Evolutionary conservation across 1,140 invertebrate species (phyloP).

Genomic region (Eulimnadia texana): DNA sequence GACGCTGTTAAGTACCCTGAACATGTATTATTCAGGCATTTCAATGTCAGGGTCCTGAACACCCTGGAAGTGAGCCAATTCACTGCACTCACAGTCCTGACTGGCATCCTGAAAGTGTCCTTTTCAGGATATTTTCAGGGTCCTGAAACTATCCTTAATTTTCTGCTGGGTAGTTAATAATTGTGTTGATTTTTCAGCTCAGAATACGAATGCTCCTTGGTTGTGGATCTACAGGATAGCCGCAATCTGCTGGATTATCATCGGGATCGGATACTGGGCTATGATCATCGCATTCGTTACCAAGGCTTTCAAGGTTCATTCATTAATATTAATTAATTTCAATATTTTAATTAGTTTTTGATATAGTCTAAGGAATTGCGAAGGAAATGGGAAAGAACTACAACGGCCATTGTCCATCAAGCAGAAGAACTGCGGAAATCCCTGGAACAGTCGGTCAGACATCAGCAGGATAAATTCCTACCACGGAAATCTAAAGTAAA

Average conservation of each 20-base stretch:
- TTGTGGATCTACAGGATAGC: conserved; percentile 26
- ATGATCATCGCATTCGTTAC: conserved; percentile 30
- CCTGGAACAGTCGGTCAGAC: background rate
- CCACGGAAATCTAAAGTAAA: conserved; percentile 12
- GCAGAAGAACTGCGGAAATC: conserved; percentile 1
- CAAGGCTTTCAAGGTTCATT: conserved; percentile 23
- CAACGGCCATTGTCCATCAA: background rate
- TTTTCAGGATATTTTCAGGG: too few relatives aligned
- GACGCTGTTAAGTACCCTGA: too few relatives aligned
- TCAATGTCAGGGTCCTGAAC: too few relatives aligned
- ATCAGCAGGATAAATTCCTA: conserved; percentile 1
- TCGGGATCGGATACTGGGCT: conserved; percentile 30
- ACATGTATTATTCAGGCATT: too few relatives aligned
- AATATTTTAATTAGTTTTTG: conserved; percentile 1
- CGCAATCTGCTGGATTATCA: conserved; percentile 30
- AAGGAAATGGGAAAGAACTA: conserved; percentile 8
- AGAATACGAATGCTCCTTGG: background rate
- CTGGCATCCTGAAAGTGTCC: too few relatives aligned
- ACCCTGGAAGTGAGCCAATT: too few relatives aligned
- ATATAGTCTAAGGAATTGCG: conserved; percentile 14
- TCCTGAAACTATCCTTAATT: too few relatives aligned
- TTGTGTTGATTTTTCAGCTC: too few relatives aligned
- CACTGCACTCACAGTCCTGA: too few relatives aligned
- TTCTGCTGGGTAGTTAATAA: too few relatives aligned
- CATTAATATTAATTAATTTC: background rate